phyloP scores from a whole-genome alignment of 2,888 invertebrate genomes.

The Hedya salicella region DNA sequence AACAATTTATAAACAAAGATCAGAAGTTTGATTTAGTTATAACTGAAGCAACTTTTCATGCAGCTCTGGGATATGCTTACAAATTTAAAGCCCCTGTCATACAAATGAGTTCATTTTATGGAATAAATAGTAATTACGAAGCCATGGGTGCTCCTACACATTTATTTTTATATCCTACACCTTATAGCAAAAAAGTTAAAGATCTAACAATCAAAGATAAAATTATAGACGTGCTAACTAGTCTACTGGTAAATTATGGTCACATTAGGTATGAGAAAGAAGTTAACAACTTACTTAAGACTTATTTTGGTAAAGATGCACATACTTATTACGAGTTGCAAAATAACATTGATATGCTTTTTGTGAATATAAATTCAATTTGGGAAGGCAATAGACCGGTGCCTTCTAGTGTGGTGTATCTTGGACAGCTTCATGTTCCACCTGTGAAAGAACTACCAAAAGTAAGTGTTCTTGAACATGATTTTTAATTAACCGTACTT shows the following conservation, averaged over 20 bases:
- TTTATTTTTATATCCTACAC: slow-evolving; percentile 48
- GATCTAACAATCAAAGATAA: slow-evolving; percentile 55
- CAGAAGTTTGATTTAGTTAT: slow-evolving; percentile 57
- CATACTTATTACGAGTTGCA: slow-evolving; percentile 49
- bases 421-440: slow-evolving; percentile 68
- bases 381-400: slow-evolving; percentile 64
- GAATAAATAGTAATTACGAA: slow-evolving; percentile 39
- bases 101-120: slow-evolving; percentile 56
- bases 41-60: slow-evolving; percentile 51
- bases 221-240: slow-evolving; percentile 45
- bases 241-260: neutral
- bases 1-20: slow-evolving; percentile 49
- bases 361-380: slow-evolving; percentile 67
- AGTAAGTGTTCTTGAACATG: slow-evolving; percentile 51
- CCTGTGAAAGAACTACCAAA: slow-evolving; percentile 63
- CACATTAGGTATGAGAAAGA: slow-evolving; percentile 6
- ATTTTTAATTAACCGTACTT: neutral
- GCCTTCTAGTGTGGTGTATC: slow-evolving; percentile 63
- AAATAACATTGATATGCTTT: slow-evolving; percentile 61
- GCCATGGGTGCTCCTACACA: slow-evolving; percentile 51
- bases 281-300: slow-evolving; percentile 43
- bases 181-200: slow-evolving; percentile 47
- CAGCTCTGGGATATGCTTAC: slow-evolving; percentile 51
- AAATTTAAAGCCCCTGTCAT: slow-evolving; percentile 56
- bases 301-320: slow-evolving; percentile 50